These are phyloP conservation scores for Beris morrisii DNA, from an alignment of 2,888 invertebrate species.

Conservation along the genomic window DNA sequence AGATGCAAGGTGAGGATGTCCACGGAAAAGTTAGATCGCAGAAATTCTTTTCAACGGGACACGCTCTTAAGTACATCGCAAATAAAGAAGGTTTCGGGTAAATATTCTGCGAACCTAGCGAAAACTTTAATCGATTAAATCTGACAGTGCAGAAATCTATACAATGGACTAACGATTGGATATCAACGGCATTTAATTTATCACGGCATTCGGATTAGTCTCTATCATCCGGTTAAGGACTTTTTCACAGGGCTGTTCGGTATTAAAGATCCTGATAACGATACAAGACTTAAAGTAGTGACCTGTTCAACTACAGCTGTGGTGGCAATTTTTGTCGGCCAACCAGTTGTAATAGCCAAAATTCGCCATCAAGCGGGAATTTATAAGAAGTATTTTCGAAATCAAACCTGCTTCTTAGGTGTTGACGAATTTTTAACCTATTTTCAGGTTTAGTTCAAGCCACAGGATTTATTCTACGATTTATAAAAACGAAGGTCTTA, in stretches of 20 bases:
- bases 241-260: background rate
- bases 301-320: background rate
- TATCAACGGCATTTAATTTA: background rate
- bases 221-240: conserved; percentile 2
- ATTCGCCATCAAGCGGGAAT: conserved; percentile 13
- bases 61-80: background rate
- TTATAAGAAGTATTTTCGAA: conserved; percentile 2
- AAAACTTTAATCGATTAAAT: background rate
- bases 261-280: background rate
- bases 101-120: background rate
- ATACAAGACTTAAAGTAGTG: background rate
- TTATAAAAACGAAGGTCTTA: conserved; percentile 1
- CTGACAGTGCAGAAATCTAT: background rate
- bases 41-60: background rate
- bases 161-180: conserved; percentile 10
- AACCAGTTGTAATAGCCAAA: conserved; percentile 11
- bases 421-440: no score
- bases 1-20: background rate
- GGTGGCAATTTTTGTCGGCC: background rate
- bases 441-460: background rate
- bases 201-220: background rate
- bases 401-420: no score
- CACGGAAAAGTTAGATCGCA: no score
- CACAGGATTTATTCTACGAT: background rate
- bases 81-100: conserved; percentile 8